These are phyloP conservation scores for Chunga burmeisteri DNA, from an alignment of 2,113 vertebrate species.

Conservation along the genomic window DNA sequence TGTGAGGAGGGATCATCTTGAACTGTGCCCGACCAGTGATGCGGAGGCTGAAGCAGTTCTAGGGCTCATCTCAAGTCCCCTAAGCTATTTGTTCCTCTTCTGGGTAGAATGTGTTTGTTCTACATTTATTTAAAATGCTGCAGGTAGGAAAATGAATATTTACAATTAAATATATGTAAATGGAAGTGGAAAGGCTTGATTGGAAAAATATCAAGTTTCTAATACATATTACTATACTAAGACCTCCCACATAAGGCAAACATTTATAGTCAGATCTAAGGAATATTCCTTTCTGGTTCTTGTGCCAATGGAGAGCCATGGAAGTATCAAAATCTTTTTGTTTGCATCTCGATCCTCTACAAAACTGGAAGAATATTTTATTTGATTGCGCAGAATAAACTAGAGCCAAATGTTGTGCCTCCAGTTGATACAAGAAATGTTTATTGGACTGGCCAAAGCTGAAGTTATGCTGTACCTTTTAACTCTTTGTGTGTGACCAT, in stretches of 20 bases:
- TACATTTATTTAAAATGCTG: conserved; percentile 30
- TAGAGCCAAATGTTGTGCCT: neutral
- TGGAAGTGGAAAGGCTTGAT: conserved; percentile 61
- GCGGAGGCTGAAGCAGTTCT: neutral
- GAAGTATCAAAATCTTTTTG: conserved; percentile 14
- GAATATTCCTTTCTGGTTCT: conserved; percentile 46
- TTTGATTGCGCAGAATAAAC: too few species aligned
- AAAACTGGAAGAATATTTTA: neutral
- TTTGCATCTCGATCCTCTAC: neutral
- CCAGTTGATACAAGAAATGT: neutral
- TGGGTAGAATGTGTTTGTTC: neutral
- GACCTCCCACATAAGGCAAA: conserved; percentile 68
- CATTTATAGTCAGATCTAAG: conserved; percentile 44
- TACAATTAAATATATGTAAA: conserved; percentile 69
- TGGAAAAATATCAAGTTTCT: conserved; percentile 72
- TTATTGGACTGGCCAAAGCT: neutral
- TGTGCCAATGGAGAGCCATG: conserved; percentile 16
- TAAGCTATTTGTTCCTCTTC: neutral
- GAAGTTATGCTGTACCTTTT: neutral
- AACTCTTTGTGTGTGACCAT: neutral
- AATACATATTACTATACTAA: conserved; percentile 64
- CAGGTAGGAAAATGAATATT: conserved; percentile 58
- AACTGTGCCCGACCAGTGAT: accelerated
- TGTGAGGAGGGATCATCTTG: neutral
- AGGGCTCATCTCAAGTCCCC: neutral